Conservation (phyloP, 2,888 invertebrate species). For the Eubasilissa splendida region DNA sequence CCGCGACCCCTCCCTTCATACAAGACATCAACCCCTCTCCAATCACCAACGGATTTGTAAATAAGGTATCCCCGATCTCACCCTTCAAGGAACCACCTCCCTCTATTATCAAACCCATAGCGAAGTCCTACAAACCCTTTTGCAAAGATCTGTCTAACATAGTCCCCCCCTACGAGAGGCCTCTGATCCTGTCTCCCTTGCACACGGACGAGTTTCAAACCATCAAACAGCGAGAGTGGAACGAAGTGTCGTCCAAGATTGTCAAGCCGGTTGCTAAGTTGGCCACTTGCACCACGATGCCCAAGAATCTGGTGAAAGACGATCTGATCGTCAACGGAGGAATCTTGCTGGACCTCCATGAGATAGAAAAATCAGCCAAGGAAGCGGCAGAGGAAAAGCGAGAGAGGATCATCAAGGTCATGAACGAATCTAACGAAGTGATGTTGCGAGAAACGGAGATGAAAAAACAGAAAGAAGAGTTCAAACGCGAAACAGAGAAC, state of each 20-base stretch:
- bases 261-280: neutral
- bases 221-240: conserved; percentile 46
- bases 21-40: conserved; percentile 44
- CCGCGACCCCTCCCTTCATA: conserved; percentile 34
- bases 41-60: conserved; percentile 51
- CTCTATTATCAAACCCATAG: conserved; percentile 36
- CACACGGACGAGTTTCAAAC: conserved; percentile 64
- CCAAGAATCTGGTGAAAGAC: conserved; percentile 26
- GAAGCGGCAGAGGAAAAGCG: conserved; percentile 26
- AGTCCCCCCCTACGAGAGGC: conserved; percentile 65
- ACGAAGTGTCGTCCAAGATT: neutral
- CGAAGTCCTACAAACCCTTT: conserved; percentile 65
- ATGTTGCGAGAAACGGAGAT: neutral
- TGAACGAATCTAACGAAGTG: neutral
- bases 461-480: neutral
- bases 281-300: neutral
- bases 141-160: conserved; percentile 62
- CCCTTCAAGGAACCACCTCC: conserved; percentile 31
- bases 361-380: conserved; percentile 65
- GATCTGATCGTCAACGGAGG: conserved; percentile 43
- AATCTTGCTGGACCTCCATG: conserved; percentile 62
- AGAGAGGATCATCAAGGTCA: conserved; percentile 9
- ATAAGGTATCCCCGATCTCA: conserved; percentile 49
- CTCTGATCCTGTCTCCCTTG: conserved; percentile 66
- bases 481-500: conserved; percentile 10